Evolutionary conservation across 2,113 vertebrate species (phyloP).

Genomic region (Romanogobio albipinnatus): DNA sequence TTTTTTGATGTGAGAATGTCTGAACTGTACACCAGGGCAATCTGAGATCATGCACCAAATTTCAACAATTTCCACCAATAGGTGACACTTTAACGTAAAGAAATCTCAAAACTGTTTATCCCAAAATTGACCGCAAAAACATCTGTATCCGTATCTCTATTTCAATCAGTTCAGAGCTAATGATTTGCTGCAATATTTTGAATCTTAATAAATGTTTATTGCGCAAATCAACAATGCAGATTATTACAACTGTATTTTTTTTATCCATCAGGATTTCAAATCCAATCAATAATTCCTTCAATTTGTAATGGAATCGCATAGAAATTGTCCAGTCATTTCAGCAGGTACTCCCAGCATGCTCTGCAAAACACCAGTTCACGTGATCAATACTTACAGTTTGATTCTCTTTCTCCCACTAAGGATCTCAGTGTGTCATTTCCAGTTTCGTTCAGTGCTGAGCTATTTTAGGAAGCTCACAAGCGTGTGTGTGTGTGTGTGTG

Average conservation of each 20-base stretch:
- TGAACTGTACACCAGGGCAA: not conserved
- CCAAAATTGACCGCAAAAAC: not conserved
- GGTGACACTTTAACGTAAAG: not conserved
- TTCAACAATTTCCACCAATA: not conserved
- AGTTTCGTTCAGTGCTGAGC: conserved; percentile 30
- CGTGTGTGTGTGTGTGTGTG: conserved; percentile 7
- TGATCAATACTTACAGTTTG: conserved; percentile 43
- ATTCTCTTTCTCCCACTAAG: conserved; percentile 12
- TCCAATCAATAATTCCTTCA: not conserved
- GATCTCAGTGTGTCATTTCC: conserved; percentile 48
- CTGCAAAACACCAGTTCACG: not conserved
- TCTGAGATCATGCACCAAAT: not conserved
- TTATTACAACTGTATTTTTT: too few relatives aligned
- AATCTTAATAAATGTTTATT: not conserved
- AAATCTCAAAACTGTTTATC: not conserved
- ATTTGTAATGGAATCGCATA: too few relatives aligned
- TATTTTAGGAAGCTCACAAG: conserved; percentile 59
- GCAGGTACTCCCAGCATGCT: too few relatives aligned
- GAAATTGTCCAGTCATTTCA: too few relatives aligned
- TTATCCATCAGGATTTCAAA: not conserved
- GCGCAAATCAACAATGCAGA: not conserved
- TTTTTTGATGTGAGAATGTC: not conserved
- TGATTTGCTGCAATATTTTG: not conserved
- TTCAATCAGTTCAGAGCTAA: not conserved
- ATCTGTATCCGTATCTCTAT: not conserved